Conservation (phyloP, 2,797 vertebrate genomes). For the Orestias chungarensis region DNA sequence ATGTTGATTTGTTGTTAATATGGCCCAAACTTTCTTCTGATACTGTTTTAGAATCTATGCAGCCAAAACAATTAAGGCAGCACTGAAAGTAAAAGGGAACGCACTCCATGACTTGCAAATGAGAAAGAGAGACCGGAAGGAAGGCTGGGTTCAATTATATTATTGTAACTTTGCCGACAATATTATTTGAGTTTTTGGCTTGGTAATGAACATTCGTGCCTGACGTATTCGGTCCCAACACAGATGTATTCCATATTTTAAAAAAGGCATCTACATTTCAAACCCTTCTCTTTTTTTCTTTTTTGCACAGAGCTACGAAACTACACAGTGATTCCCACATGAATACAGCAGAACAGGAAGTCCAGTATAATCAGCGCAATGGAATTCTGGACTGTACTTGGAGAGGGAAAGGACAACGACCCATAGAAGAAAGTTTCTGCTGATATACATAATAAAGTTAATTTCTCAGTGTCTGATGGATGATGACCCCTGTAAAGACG, state of each 20-base stretch:
- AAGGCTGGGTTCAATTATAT: no score
- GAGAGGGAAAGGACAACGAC: conserved; percentile 50
- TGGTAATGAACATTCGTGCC: background rate
- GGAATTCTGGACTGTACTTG: conserved; percentile 31
- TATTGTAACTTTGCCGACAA: conserved; percentile 7
- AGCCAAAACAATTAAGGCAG: no score
- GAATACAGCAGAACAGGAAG: conserved; percentile 46
- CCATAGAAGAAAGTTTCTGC: conserved; percentile 13
- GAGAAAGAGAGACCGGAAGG: no score
- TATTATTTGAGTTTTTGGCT: conserved; percentile 12
- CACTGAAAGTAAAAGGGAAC: no score
- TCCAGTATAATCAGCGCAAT: conserved; percentile 33
- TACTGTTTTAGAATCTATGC: no score
- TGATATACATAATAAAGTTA: background rate
- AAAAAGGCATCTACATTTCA: conserved; percentile 41
- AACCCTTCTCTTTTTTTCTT: conserved; percentile 41
- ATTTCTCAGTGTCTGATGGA: conserved; percentile 1
- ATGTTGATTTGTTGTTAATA: no score
- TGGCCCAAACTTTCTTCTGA: no score
- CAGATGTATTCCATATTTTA: conserved; percentile 48
- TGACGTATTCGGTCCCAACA: conserved; percentile 17
- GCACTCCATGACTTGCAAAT: no score
- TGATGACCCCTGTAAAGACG: conserved; percentile 11
- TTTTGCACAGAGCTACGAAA: conserved; percentile 29
- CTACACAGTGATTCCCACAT: conserved; percentile 21